A percentile compares a stretch with the other conserved stretches of the same genome.
These are phyloP conservation scores for Lepidurus packardi DNA, from an alignment of 1,140 invertebrate genomes.

Conservation along the genomic window DNA sequence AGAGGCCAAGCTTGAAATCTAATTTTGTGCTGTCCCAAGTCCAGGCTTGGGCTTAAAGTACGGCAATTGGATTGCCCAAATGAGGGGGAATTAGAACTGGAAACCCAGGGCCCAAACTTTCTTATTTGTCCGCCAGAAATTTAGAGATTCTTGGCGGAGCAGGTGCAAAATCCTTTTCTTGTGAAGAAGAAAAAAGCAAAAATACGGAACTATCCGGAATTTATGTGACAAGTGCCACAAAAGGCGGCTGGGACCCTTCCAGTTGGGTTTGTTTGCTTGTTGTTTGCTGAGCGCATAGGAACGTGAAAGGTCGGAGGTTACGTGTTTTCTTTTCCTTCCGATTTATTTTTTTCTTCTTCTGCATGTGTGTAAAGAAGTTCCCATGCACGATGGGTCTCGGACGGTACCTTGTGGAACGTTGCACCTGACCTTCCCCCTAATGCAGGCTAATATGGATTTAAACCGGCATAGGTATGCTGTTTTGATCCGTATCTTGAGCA, in stretches of 20 bases:
- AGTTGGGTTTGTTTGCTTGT: neutral
- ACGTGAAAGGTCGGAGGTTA: constrained; percentile 9
- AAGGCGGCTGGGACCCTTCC: neutral
- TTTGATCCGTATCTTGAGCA: neutral
- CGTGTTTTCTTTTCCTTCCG: neutral
- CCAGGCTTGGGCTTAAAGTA: too few species aligned
- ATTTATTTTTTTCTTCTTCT: neutral
- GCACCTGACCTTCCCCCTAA: neutral
- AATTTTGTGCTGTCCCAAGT: too few species aligned
- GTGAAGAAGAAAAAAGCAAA: neutral
- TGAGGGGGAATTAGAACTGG: too few species aligned
- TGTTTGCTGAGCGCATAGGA: neutral
- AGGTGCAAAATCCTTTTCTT: constrained; percentile 13
- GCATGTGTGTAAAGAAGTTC: neutral
- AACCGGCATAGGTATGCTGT: neutral
- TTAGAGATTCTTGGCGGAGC: neutral
- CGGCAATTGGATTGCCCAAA: too few species aligned
- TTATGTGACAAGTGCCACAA: neutral
- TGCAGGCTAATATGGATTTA: neutral
- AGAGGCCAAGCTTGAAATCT: too few species aligned
- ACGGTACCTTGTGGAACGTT: neutral
- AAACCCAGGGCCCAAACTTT: neutral
- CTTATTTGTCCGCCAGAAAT: neutral
- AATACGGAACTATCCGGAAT: neutral
- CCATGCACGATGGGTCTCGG: neutral